phyloP scores from a whole-genome alignment of 2,797 vertebrate species.

The Tarsius wallacei region DNA sequence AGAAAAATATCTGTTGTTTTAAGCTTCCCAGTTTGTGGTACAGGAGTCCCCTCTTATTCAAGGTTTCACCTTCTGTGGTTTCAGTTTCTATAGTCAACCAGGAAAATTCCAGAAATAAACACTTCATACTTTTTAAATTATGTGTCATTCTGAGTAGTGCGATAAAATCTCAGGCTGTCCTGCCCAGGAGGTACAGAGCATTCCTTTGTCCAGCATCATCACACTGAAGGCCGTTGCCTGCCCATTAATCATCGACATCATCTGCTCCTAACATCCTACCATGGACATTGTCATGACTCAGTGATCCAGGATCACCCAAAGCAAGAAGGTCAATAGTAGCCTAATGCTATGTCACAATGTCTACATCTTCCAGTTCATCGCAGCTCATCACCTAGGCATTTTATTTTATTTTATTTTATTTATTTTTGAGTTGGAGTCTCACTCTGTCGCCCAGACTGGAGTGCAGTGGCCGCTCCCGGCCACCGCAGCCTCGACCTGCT shows the following conservation, averaged over 20 bases:
- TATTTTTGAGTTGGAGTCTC: too few species aligned
- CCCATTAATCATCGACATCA: not conserved
- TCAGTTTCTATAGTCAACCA: not conserved
- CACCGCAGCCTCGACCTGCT: too few species aligned
- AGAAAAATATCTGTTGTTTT: not conserved
- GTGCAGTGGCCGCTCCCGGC: too few species aligned
- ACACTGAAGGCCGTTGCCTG: rapidly evolving
- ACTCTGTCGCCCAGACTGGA: too few species aligned
- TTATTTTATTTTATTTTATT: too few species aligned
- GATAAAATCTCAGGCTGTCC: not conserved
- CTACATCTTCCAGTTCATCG: not conserved
- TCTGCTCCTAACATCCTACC: not conserved
- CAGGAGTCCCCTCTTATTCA: not conserved
- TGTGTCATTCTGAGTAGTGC: not conserved
- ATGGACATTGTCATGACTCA: not conserved
- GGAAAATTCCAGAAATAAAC: not conserved
- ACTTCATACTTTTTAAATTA: not conserved
- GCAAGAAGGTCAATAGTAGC: not conserved
- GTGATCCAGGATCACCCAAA: not conserved
- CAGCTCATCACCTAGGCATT: not conserved
- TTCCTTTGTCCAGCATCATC: not conserved
- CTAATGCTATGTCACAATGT: not conserved
- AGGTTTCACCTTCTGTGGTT: not conserved
- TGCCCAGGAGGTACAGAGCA: not conserved
- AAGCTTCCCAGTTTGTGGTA: not conserved